phyloP scores from a whole-genome alignment of 2,888 invertebrate genomes.

The Onthophagus sagittarius region DNA sequence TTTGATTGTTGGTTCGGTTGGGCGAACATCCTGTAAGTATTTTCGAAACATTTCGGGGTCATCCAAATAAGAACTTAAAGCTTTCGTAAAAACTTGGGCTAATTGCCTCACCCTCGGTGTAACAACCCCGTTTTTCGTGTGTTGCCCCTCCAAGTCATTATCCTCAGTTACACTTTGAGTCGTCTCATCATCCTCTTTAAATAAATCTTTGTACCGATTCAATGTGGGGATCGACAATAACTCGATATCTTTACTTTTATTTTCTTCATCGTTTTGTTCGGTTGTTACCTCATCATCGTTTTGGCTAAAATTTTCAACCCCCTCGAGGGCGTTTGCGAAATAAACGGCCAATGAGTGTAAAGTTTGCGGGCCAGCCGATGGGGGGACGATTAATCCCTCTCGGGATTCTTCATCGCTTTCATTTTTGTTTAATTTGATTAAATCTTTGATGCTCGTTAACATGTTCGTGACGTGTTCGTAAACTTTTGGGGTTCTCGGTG shows the following conservation, averaged over 20 bases:
- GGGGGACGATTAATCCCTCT: constrained; percentile 65
- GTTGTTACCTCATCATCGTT: constrained; percentile 33
- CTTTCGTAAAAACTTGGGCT: constrained; percentile 81
- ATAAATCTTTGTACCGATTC: constrained; percentile 28
- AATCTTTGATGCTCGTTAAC: constrained; percentile 62
- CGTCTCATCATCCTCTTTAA: constrained; percentile 24
- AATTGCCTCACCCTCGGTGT: constrained; percentile 69
- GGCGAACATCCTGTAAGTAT: constrained; percentile 71
- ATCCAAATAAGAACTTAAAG: constrained; percentile 75
- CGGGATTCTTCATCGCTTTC: constrained; percentile 50
- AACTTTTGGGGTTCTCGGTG: constrained; percentile 52
- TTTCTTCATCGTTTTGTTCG: constrained; percentile 12
- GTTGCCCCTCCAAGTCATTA: constrained; percentile 57
- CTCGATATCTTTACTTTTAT: constrained; percentile 22
- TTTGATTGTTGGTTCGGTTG: constrained; percentile 61
- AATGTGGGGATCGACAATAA: constrained; percentile 28
- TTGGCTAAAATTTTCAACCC: constrained; percentile 44
- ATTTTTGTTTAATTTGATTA: constrained; percentile 50
- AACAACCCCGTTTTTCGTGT: constrained; percentile 60
- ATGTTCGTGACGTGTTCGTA: constrained; percentile 56
- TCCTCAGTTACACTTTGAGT: constrained; percentile 26
- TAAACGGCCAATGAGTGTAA: constrained; percentile 75
- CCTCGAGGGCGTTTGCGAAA: constrained; percentile 68
- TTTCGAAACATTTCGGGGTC: constrained; percentile 78
- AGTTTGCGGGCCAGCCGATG: constrained; percentile 73